These are phyloP conservation scores for Metallyticus violacea DNA, from an alignment of 2,888 invertebrate species.

Conservation along the genomic window DNA sequence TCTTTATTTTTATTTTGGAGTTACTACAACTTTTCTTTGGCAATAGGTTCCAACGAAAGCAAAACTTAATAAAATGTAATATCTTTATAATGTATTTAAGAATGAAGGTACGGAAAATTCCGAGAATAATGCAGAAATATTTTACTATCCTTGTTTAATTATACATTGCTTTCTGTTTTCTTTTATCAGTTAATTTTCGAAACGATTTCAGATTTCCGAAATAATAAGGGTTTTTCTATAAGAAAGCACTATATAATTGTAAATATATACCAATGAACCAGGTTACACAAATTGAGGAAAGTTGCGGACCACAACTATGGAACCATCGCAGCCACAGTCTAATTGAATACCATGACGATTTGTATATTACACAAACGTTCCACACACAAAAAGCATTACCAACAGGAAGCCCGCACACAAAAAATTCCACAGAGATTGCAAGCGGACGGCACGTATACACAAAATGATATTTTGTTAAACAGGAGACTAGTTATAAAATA, in stretches of 20 bases:
- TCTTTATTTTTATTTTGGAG: too few species aligned
- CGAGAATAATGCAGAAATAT: too few species aligned
- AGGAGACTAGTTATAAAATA: slow-evolving; percentile 11
- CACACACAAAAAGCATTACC: background rate
- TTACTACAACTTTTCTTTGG: too few species aligned
- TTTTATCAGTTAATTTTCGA: too few species aligned
- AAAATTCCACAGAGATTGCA: background rate
- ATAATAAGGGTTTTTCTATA: background rate
- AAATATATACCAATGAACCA: too few species aligned
- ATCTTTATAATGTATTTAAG: too few species aligned
- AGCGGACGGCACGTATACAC: background rate
- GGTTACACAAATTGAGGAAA: background rate
- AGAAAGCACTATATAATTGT: too few species aligned
- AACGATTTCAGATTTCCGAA: background rate
- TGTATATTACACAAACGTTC: background rate
- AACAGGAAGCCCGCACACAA: background rate
- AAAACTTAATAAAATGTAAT: too few species aligned
- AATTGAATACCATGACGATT: background rate
- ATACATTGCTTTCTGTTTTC: too few species aligned
- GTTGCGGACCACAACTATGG: background rate
- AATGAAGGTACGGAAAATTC: too few species aligned
- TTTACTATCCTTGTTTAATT: too few species aligned
- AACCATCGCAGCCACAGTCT: background rate
- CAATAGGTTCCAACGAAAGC: too few species aligned
- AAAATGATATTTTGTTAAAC: background rate